Percentiles rank a stretch among this genome's conserved stretches.
Evolutionary conservation across 2,888 invertebrate species (phyloP).

Genomic region (Hipparchia semele): DNA sequence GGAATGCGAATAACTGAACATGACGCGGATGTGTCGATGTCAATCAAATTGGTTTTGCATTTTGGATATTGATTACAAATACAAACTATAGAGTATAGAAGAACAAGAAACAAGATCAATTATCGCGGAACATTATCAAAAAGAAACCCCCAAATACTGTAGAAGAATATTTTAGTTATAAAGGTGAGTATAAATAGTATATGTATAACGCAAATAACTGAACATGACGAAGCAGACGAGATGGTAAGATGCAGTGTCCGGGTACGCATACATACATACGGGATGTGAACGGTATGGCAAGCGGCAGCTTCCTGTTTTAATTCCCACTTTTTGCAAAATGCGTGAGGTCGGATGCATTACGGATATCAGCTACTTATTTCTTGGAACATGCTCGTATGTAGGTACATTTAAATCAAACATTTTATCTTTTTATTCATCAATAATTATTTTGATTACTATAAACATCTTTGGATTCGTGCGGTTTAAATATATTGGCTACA

Average conservation of each 20-base stretch:
- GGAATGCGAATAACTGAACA: no score
- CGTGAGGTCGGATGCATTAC: slow-evolving; percentile 57
- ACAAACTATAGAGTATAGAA: no score
- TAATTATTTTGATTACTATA: neutral
- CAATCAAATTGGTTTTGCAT: slow-evolving; percentile 45
- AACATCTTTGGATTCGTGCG: neutral
- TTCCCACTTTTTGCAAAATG: slow-evolving; percentile 63
- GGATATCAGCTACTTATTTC: slow-evolving; percentile 37
- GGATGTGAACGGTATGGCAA: slow-evolving; percentile 65
- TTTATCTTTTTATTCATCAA: slow-evolving; percentile 3
- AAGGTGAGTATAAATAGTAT: neutral
- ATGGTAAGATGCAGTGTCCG: slow-evolving; percentile 66
- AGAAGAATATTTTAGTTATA: neutral
- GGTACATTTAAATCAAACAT: slow-evolving; percentile 1
- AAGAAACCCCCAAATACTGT: neutral
- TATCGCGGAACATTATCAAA: neutral
- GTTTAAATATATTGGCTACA: no score
- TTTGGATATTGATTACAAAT: neutral
- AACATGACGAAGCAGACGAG: slow-evolving; percentile 56
- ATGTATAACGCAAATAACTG: slow-evolving; percentile 54
- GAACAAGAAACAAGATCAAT: neutral
- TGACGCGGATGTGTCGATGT: slow-evolving; percentile 32
- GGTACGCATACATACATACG: slow-evolving; percentile 52
- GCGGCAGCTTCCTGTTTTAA: slow-evolving; percentile 65
- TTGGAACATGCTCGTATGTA: slow-evolving; percentile 18